A percentile compares a stretch with the other conserved stretches of the same genome.
phyloP scores from a whole-genome alignment of 2,888 invertebrate genomes.

The Alentia gelatinosa region DNA sequence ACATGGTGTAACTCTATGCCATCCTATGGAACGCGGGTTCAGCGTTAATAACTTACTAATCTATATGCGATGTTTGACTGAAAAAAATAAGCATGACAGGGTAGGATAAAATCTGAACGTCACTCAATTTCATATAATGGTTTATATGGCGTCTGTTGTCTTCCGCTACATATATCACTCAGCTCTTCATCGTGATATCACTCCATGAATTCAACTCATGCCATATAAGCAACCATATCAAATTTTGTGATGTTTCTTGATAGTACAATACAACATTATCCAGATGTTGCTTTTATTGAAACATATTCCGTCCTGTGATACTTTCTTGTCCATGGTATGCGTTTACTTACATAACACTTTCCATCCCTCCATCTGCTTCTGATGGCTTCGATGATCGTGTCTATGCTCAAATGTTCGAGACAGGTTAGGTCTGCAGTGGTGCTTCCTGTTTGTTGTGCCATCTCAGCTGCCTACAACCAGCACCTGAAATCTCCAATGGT shows the following conservation, averaged over 20 bases:
- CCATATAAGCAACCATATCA: not conserved
- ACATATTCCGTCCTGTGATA: not conserved
- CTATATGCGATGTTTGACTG: not conserved
- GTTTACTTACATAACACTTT: not conserved
- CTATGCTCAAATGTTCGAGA: not conserved
- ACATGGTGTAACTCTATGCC: no score
- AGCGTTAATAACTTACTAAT: not conserved
- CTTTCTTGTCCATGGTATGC: not conserved
- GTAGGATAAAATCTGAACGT: not conserved
- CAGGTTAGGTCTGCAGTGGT: slow-evolving; percentile 1
- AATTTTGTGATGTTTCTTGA: not conserved
- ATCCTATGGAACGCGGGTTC: no score
- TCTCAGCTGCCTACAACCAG: no score
- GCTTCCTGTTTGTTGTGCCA: no score
- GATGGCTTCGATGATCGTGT: not conserved
- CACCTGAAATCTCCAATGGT: no score
- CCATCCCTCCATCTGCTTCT: not conserved
- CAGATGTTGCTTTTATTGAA: not conserved
- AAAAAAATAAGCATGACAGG: not conserved
- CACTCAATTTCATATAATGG: no score
- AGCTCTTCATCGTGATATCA: not conserved
- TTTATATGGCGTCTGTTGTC: no score
- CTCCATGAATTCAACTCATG: not conserved
- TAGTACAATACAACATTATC: not conserved
- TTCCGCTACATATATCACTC: not conserved